These are phyloP conservation scores for Enteromius trimaculatus DNA, from an alignment of 2,797 vertebrate species.

Conservation along the genomic window DNA sequence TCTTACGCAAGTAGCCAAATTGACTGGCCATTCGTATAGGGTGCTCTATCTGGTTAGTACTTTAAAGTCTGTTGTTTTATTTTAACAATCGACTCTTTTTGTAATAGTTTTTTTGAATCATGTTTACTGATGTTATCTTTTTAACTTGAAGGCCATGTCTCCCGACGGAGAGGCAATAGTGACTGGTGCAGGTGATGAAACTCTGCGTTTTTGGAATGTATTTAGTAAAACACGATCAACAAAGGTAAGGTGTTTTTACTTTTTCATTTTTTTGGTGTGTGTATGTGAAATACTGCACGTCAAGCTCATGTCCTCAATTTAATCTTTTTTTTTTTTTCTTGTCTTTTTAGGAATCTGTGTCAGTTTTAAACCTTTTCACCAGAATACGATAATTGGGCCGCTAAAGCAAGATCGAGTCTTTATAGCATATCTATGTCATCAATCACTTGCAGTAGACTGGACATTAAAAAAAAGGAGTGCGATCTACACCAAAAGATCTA, in stretches of 20 bases:
- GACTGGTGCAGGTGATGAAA: conserved; percentile 96
- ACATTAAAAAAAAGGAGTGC: neutral
- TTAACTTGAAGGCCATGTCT: conserved; percentile 89
- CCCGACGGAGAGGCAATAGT: conserved; percentile 98
- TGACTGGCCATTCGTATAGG: conserved; percentile 95
- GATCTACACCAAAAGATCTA: neutral
- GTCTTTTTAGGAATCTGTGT: conserved; percentile 83
- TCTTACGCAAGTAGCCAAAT: conserved; percentile 96
- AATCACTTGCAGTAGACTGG: conserved; percentile 30
- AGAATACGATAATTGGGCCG: conserved; percentile 76
- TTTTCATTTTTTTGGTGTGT: neutral
- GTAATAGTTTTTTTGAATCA: neutral
- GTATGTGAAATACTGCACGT: neutral
- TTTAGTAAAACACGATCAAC: conserved; percentile 98
- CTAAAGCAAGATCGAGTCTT: conserved; percentile 2
- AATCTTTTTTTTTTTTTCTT: neutral
- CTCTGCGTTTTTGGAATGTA: conserved; percentile 97
- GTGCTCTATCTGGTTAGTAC: conserved; percentile 94
- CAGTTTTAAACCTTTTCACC: conserved; percentile 83
- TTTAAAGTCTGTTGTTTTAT: neutral
- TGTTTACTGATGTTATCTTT: conserved; percentile 15
- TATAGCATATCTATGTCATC: neutral
- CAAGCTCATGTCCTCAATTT: neutral
- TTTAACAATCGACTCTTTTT: conserved; percentile 41
- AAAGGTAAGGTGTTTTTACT: conserved; percentile 79